Evolutionary conservation across 2,888 invertebrate genomes (phyloP).

Genomic region (Ceramica pisi): DNA sequence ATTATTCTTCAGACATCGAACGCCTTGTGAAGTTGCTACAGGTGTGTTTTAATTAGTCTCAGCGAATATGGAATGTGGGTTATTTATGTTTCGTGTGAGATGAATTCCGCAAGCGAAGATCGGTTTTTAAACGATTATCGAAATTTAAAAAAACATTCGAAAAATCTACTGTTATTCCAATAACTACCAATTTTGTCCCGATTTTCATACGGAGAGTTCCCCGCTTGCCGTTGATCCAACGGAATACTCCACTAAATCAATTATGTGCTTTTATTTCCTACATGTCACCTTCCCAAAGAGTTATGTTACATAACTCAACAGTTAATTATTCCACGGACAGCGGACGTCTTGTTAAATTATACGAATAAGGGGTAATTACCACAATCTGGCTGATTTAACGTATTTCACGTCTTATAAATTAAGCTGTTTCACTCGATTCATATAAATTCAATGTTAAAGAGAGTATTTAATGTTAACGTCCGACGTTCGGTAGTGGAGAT

Average conservation of each 20-base stretch:
- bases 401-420: constrained; percentile 25
- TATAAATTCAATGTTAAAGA: constrained; percentile 26
- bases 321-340: constrained; percentile 45
- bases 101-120: neutral
- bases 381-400: constrained; percentile 26
- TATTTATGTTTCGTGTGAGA: neutral
- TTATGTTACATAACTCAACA: constrained; percentile 22
- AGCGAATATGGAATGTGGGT: neutral
- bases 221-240: neutral
- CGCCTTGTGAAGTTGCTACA: neutral
- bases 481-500: neutral
- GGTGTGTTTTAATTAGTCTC: constrained; percentile 6
- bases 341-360: constrained; percentile 25
- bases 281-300: constrained; percentile 35
- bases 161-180: too few relatives aligned
- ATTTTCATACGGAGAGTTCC: neutral
- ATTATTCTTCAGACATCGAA: constrained; percentile 38
- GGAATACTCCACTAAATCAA: constrained; percentile 9
- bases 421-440: constrained; percentile 17
- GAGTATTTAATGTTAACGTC: constrained; percentile 19
- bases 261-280: constrained; percentile 64
- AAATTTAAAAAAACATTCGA: neutral
- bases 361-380: constrained; percentile 38
- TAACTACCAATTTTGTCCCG: neutral
- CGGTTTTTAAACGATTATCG: neutral